Conservation (phyloP, 2,113 vertebrate species). For the Notothenia rossii region DNA sequence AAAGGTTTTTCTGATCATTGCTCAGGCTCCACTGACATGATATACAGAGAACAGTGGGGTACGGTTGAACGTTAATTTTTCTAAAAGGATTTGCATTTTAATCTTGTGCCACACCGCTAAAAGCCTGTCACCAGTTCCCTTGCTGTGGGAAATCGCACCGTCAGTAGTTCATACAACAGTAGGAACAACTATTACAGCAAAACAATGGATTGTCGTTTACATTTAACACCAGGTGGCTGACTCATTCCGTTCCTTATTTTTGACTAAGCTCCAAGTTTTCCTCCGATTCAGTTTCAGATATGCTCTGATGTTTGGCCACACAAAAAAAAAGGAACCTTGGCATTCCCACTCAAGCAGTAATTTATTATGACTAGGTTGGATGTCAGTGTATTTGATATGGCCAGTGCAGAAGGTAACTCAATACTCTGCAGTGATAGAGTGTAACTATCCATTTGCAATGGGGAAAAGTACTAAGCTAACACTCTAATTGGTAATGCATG, state of each 20-base stretch:
- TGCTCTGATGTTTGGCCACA: conserved; percentile 46
- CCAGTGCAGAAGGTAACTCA: conserved; percentile 51
- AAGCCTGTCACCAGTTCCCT: conserved; percentile 70
- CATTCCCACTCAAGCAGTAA: conserved; percentile 42
- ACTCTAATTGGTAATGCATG: conserved; percentile 64
- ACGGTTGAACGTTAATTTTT: conserved; percentile 78
- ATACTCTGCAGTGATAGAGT: conserved; percentile 49
- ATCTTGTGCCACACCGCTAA: conserved; percentile 73
- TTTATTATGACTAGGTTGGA: conserved; percentile 62
- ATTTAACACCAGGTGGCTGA: conserved; percentile 62
- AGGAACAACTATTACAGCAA: conserved; percentile 60
- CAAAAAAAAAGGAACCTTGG: conserved; percentile 36
- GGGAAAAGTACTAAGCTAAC: conserved; percentile 45
- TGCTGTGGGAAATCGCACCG: conserved; percentile 68
- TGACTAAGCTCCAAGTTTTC: conserved; percentile 58
- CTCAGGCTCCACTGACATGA: conserved; percentile 65
- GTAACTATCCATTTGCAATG: conserved; percentile 55
- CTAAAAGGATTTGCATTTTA: conserved; percentile 81
- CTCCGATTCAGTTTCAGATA: conserved; percentile 47
- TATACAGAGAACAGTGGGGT: conserved; percentile 70
- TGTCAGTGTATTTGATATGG: conserved; percentile 44
- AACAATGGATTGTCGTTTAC: conserved; percentile 40
- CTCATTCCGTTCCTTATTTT: conserved; percentile 53
- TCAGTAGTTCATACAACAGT: conserved; percentile 55
- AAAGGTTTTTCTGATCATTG: conserved; percentile 76